Base-by-base conservation (phyloP, 2,797 vertebrate species). In the Hybognathus amarus region DNA sequence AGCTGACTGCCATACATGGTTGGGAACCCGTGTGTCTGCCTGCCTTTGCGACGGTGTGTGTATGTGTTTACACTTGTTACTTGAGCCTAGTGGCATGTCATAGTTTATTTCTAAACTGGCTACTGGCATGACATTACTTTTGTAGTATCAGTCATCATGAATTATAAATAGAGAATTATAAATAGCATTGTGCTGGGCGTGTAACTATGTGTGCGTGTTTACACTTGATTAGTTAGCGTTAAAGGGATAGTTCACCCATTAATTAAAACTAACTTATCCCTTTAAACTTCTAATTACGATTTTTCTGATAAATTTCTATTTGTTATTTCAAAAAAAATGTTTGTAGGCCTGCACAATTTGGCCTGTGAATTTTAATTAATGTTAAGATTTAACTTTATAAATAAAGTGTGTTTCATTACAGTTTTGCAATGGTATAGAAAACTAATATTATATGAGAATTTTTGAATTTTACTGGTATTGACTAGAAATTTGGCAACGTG, bases 1-100 rank as follows among this genome's bases (percentile, higher is more conserved):
- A 91, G 90, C 82, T 85, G 86, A 88, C 84, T 86, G 82, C 88
- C 87, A 89, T 89, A 89, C 88, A 92, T 89, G 83, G 86, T 86
- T 85, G 56, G 61, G 78, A 68, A 82, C 82, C 7, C 70, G 27
- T 68, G 68, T 24, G 71, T 47, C 40, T 63, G 81, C 27, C 64
- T 83, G 70, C 4, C 33, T 83, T 70, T 80, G 77, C 68, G 30
- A 50, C 68, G 45, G 45, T 61, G 68, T 59, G 81, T 83, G 64
- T 82, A 38, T 63, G 66, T 67, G 66, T 67, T 80, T 77, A 77
- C 27, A 80, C 75, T 69, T 56, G 47, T 54, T 50, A 64, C 17
- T 40, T 54, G 30, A 69, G 63, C 22, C 50, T 30, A 27, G n/a
- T 79, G 30, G 30, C 38, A 80, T 80, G 66, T 68, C 63, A 67